These are phyloP conservation scores for Rhynchophorus ferrugineus DNA, from an alignment of 1,140 invertebrate species.

Conservation along the genomic window DNA sequence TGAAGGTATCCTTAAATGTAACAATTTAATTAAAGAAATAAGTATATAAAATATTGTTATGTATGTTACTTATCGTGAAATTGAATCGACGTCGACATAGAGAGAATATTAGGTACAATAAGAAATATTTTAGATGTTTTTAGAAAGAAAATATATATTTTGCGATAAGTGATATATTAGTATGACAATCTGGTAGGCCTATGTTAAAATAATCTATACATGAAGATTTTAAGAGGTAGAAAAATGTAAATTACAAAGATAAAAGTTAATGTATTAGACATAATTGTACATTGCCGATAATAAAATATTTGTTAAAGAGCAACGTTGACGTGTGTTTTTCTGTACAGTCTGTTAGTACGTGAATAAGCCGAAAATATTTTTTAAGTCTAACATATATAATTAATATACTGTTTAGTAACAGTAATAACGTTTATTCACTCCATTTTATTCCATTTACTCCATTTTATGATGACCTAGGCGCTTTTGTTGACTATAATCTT, in stretches of 20 bases:
- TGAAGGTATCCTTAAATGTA: not conserved
- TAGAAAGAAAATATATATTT: not conserved
- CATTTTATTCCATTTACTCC: too few species aligned
- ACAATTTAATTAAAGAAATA: not conserved
- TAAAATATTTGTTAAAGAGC: conserved; percentile 17
- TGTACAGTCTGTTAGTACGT: too few species aligned
- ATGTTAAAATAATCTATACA: conserved; percentile 3
- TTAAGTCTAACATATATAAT: too few species aligned
- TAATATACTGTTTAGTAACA: too few species aligned
- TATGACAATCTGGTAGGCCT: conserved; percentile 18
- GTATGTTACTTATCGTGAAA: not conserved
- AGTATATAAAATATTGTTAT: not conserved
- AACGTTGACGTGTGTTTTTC: too few species aligned
- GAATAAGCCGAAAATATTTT: too few species aligned
- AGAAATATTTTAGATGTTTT: not conserved
- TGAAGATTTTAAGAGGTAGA: not conserved
- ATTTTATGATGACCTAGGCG: too few species aligned
- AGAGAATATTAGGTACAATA: not conserved
- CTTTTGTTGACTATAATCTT: too few species aligned
- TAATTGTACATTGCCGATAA: conserved; percentile 15
- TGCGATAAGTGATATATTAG: conserved; percentile 9
- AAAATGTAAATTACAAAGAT: not conserved
- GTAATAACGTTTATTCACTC: too few species aligned
- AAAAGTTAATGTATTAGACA: conserved; percentile 16
- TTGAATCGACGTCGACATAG: too few species aligned